Evolutionary conservation across 2,888 invertebrate genomes (phyloP), one percentile per base, ranked within the genome.

Genomic region (Diarsia rubi): DNA sequence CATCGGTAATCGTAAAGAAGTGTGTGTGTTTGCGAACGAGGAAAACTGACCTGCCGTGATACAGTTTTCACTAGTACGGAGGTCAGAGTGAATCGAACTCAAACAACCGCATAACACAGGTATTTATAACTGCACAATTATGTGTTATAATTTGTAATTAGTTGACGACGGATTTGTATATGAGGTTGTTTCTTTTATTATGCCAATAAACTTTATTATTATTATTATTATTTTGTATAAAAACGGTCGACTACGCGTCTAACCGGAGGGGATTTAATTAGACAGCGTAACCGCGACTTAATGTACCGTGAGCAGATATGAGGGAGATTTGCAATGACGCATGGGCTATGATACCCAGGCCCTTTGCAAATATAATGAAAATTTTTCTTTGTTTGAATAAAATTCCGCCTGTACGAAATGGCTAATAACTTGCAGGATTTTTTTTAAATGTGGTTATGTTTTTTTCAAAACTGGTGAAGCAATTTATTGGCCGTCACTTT

Each of bases 251-350:
- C 90, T 88, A 86, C 89, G 91, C 90, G 82, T 88, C 82, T 87
- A 88, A 89, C 90, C 86, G 81, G 88, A 91, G 93, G 94, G 94
- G 93, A 93, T 95, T 93, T 95, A 95, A 95, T 95, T 95, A 94
- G 93, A 93, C 93, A 91, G 87, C 88, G 88, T 90, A 89, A 90
- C 91, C 91, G 86, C 90, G 84, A 91, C 90, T 92, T 92, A 95
- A 95, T 95, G 94, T 93, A 92, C 92, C 91, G 93, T 92, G 90
- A 94, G 93, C 92, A 92, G 92, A 94, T 93, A 91, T 90, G 88
- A 91, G 89, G 90, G 92, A 91, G 93, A 91, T 92, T 90, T 90
- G 85, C 91, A 91, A 92, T 90, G 90, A 91, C 82, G 89, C 89
- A 91, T 88, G 82, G 81, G 75, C 73, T 69, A 66, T 79, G 75